Evolutionary conservation across 2,888 invertebrate species (phyloP).

Genomic region (Cephus runcator): DNA sequence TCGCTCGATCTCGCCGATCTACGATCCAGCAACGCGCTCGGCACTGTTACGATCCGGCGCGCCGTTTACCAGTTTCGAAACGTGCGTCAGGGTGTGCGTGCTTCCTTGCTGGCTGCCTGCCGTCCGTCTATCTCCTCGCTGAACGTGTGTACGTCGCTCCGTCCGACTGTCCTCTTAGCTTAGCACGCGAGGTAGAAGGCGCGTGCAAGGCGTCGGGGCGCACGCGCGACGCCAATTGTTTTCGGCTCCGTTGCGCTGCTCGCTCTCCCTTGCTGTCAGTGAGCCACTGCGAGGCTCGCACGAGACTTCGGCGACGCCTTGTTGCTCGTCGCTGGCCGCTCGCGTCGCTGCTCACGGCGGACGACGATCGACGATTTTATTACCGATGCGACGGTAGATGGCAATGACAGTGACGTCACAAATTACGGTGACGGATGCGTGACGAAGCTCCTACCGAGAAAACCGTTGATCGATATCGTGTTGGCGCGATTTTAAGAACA

Average conservation of each 20-base stretch:
- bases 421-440: neutral
- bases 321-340: neutral
- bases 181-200: neutral
- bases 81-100: neutral
- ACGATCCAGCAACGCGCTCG: neutral
- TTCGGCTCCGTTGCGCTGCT: neutral
- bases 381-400: neutral
- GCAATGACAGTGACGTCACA: neutral
- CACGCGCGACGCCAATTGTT: constrained; percentile 3
- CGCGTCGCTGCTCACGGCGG: neutral
- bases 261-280: neutral
- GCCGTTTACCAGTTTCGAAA: constrained; percentile 6
- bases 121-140: neutral
- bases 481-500: neutral
- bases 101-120: neutral
- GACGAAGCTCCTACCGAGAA: neutral
- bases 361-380: neutral
- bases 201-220: neutral
- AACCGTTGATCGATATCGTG: neutral
- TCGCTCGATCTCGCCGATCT: neutral
- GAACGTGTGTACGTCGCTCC: neutral
- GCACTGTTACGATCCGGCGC: constrained; percentile 9
- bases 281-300: neutral
- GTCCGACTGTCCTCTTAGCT: neutral
- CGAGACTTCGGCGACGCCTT: neutral